Conservation (phyloP, 2,888 invertebrate species). For the Brenthis daphne region DNA sequence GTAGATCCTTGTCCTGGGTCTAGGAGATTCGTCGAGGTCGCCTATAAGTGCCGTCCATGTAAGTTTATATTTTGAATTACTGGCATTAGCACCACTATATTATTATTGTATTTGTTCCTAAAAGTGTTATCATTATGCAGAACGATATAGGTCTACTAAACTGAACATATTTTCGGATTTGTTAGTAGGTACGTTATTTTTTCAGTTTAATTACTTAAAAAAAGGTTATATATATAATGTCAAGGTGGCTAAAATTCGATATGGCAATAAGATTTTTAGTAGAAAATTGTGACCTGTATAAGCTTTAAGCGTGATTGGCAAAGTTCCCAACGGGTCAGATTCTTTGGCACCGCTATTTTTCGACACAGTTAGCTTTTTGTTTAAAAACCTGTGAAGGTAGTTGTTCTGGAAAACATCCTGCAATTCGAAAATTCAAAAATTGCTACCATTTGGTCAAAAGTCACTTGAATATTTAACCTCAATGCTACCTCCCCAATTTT, state of each 20-base stretch:
- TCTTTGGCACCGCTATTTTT: slow-evolving; percentile 33
- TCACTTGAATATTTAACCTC: slow-evolving; percentile 31
- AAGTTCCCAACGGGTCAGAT: slow-evolving; percentile 35
- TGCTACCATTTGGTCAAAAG: slow-evolving; percentile 18
- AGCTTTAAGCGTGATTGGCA: slow-evolving; percentile 31
- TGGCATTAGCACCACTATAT: too few relatives aligned
- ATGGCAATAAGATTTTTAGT: slow-evolving; percentile 9
- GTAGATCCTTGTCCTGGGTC: slow-evolving; percentile 96
- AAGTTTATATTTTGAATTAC: slow-evolving; percentile 73
- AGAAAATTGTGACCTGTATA: slow-evolving; percentile 10
- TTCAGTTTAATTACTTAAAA: background rate
- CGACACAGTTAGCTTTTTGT: slow-evolving; percentile 27
- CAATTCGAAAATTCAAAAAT: slow-evolving; percentile 14
- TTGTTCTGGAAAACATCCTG: slow-evolving; percentile 15
- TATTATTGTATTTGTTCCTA: too few relatives aligned
- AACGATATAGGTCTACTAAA: too few relatives aligned
- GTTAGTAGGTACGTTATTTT: too few relatives aligned
- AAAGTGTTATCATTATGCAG: too few relatives aligned
- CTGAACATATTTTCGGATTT: too few relatives aligned
- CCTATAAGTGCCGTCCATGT: slow-evolving; percentile 98
- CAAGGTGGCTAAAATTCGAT: slow-evolving; percentile 1
- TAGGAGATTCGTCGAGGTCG: slow-evolving; percentile 96
- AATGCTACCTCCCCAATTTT: slow-evolving; percentile 24
- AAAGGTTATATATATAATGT: background rate
- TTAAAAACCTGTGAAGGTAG: slow-evolving; percentile 28